Conservation (phyloP, 2,888 invertebrate genomes). For the Prosapia bicincta region DNA sequence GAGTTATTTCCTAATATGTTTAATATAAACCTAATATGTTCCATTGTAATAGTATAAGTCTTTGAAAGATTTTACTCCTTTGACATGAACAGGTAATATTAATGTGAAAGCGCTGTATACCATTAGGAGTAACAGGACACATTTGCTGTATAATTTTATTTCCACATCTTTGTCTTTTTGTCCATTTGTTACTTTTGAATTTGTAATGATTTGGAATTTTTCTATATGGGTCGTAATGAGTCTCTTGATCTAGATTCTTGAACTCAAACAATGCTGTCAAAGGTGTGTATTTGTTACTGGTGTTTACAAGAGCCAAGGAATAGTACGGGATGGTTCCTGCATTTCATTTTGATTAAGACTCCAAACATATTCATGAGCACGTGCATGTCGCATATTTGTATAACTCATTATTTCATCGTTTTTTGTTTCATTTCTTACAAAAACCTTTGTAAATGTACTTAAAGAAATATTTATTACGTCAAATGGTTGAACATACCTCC, state of each 20-base stretch:
- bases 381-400: slow-evolving; percentile 13
- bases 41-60: slow-evolving; percentile 15
- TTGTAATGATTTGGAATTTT: slow-evolving; percentile 21
- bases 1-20: too few species aligned
- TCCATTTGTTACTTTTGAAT: slow-evolving; percentile 2
- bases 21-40: neutral
- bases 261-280: slow-evolving; percentile 26
- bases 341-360: slow-evolving; percentile 9
- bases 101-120: slow-evolving; percentile 14
- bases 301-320: neutral
- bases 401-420: slow-evolving; percentile 8
- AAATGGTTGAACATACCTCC: slow-evolving; percentile 21
- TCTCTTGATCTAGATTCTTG: slow-evolving; percentile 2
- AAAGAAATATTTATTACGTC: slow-evolving; percentile 25
- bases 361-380: slow-evolving; percentile 14
- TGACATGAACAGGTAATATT: slow-evolving; percentile 13
- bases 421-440: neutral
- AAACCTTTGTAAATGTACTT: slow-evolving; percentile 30
- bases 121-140: slow-evolving; percentile 18
- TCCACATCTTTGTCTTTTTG: slow-evolving; percentile 10
- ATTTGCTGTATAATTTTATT: slow-evolving; percentile 20
- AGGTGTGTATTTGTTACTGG: neutral
- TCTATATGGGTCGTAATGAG: neutral
- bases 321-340: slow-evolving; percentile 1
- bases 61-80: slow-evolving; percentile 17